These are phyloP conservation scores for Theristus sp. DNA, from an alignment of 2,888 invertebrate species.

Conservation along the genomic window DNA sequence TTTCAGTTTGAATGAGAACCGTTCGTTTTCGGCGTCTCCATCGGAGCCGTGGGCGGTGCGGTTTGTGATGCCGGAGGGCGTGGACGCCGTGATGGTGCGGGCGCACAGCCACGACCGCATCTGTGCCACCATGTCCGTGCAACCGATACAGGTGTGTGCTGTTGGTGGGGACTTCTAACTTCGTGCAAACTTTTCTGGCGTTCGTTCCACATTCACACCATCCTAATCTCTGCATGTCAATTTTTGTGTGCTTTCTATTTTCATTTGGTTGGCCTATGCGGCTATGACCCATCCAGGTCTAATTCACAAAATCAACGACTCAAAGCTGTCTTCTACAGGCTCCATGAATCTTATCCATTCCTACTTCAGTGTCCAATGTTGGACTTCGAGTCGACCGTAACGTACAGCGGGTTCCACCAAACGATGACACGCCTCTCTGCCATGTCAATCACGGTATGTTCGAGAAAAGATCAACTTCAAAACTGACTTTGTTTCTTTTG, in stretches of 20 bases:
- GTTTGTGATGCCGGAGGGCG: constrained; percentile 40
- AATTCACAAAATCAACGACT: neutral
- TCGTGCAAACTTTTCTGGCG: too few relatives aligned
- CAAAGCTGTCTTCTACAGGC: too few relatives aligned
- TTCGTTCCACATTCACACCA: too few relatives aligned
- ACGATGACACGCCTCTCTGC: constrained; percentile 58
- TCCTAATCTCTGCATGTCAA: too few relatives aligned
- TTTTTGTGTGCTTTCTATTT: too few relatives aligned
- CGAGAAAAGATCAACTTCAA: too few relatives aligned
- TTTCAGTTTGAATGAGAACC: constrained; percentile 19
- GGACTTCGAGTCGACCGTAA: constrained; percentile 55
- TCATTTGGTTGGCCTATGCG: neutral
- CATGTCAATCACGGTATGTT: constrained; percentile 51
- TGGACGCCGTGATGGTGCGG: constrained; percentile 29
- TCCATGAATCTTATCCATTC: neutral
- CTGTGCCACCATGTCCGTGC: constrained; percentile 60
- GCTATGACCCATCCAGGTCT: too few relatives aligned
- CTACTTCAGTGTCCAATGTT: constrained; percentile 57
- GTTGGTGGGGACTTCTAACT: too few relatives aligned
- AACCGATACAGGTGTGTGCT: constrained; percentile 42
- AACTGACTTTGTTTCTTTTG: too few relatives aligned
- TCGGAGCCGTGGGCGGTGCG: constrained; percentile 45
- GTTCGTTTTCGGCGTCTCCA: constrained; percentile 34
- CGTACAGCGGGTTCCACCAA: constrained; percentile 48
- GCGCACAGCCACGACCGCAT: constrained; percentile 35